Evolutionary conservation across 2,888 invertebrate species (phyloP), one percentile per base, ranked within the genome.

Genomic region (Tuberolachnus salignus): DNA sequence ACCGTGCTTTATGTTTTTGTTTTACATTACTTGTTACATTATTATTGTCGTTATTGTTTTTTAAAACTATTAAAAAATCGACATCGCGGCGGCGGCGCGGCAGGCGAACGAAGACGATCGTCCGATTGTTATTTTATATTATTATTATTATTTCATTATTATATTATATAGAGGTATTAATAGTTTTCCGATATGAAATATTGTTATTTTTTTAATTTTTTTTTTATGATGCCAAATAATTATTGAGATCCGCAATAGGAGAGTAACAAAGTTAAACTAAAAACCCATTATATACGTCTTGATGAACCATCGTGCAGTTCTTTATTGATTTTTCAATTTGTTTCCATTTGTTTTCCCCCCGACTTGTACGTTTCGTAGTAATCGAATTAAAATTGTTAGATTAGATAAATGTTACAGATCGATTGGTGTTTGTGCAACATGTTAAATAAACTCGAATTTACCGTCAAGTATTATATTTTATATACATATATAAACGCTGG

Each of bases 1-100:
- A 21, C 26, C n/a, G 72, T 61, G 72, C 16, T 49, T 42, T 51
- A 57, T 57, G 61, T 46, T 57, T 59, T 71, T 59, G 46, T 71
- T 59, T 59, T 49, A 23, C n/a, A 46, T 26, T 46, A 46, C 23
- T 71, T 26, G n/a, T 49, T 71, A 71, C n/a, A n/a, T n/a, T n/a
- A 11, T 53, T 34, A n/a, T 23, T 44, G 14, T 42, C 1, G 34
- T 19, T 42, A 42, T 53, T 34, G 34, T 34, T 11, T 16, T n/a
- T 21, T n/a, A 13, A 23, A 16, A 67, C 16, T 59, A 26, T 26
- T 49, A 26, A 42, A 34, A 34, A 34, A 21, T 21, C 53, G 53
- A 53, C 10, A 6, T n/a, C 34, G 23, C 3, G 6, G 26, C 26
- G 46, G 46, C 19, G n/a, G 26, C 34, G 34, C 34, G 67, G 51